A percentile compares a stretch with the other conserved stretches of the same genome.
Evolutionary conservation across 2,888 invertebrate species (phyloP).

Genomic region (Cheilosia vernalis): DNA sequence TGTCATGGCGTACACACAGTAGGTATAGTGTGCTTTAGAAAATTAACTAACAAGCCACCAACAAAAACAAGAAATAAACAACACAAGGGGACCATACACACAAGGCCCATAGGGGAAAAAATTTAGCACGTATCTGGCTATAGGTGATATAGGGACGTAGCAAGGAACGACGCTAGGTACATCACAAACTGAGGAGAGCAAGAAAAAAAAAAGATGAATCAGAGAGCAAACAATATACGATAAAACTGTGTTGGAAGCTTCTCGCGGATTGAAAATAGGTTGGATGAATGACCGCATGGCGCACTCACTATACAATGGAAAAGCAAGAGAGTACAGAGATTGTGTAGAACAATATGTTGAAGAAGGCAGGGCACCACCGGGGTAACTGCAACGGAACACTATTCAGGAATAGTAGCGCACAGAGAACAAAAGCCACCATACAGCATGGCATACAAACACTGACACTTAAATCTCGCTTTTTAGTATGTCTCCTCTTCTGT

Average conservation of each 20-base stretch:
- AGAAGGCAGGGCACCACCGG: background rate
- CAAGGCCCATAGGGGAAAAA: slow-evolving; percentile 22
- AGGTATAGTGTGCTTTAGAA: slow-evolving; percentile 62
- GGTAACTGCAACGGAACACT: slow-evolving; percentile 27
- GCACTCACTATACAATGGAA: slow-evolving; percentile 52
- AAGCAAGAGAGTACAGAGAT: slow-evolving; percentile 38
- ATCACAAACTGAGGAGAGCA: slow-evolving; percentile 12
- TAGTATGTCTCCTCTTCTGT: slow-evolving; percentile 68
- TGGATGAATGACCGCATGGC: slow-evolving; percentile 75
- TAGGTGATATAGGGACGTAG: slow-evolving; percentile 15
- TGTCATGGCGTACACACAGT: slow-evolving; percentile 54
- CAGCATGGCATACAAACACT: slow-evolving; percentile 70
- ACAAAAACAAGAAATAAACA: slow-evolving; percentile 48
- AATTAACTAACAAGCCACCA: slow-evolving; percentile 63
- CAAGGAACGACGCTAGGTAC: slow-evolving; percentile 51
- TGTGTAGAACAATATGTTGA: slow-evolving; percentile 41
- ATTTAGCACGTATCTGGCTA: slow-evolving; percentile 18
- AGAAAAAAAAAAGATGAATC: slow-evolving; percentile 2
- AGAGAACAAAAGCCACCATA: slow-evolving; percentile 63
- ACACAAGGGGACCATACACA: slow-evolving; percentile 10
- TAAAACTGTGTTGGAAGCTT: slow-evolving; percentile 62
- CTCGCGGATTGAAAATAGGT: slow-evolving; percentile 74
- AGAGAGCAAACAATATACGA: slow-evolving; percentile 9
- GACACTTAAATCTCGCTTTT: slow-evolving; percentile 73
- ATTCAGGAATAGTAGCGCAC: slow-evolving; percentile 51